phyloP scores from a whole-genome alignment of 1,140 invertebrate species.

The Bombus cullumanus region DNA sequence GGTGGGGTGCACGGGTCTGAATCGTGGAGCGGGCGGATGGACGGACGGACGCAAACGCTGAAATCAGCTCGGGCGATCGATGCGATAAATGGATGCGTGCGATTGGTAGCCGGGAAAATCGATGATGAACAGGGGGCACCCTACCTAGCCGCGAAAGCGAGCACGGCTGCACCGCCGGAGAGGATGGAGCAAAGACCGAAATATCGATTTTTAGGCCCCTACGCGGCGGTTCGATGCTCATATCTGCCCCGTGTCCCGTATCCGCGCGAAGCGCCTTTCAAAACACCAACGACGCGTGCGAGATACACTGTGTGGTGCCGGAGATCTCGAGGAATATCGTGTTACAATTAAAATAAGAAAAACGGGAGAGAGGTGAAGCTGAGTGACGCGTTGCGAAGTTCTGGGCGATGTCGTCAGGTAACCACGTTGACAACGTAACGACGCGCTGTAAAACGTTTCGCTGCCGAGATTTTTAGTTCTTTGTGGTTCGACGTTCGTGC shows the following conservation, averaged over 20 bases:
- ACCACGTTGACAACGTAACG: slow-evolving; percentile 31
- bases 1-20: slow-evolving; percentile 59
- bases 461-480: slow-evolving; percentile 1
- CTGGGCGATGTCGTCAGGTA: slow-evolving; percentile 74
- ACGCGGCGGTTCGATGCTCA: slow-evolving; percentile 81
- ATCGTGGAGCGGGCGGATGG: slow-evolving; percentile 68
- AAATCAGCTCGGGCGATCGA: slow-evolving; percentile 82
- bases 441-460: slow-evolving; percentile 26
- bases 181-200: slow-evolving; percentile 83
- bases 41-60: slow-evolving; percentile 79
- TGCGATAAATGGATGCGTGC: slow-evolving; percentile 84
- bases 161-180: slow-evolving; percentile 64
- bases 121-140: slow-evolving; percentile 80
- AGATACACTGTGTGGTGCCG: slow-evolving; percentile 57
- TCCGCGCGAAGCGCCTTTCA: slow-evolving; percentile 72
- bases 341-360: slow-evolving; percentile 21
- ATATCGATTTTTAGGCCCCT: slow-evolving; percentile 84
- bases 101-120: slow-evolving; percentile 82
- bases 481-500: slow-evolving; percentile 34
- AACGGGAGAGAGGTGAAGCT: slow-evolving; percentile 17
- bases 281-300: slow-evolving; percentile 72
- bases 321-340: slow-evolving; percentile 33
- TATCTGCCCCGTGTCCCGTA: slow-evolving; percentile 77
- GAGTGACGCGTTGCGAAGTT: slow-evolving; percentile 46
- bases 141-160: slow-evolving; percentile 71